Percentiles rank a stretch among this genome's conserved stretches.
Evolutionary conservation across 2,113 vertebrate species (phyloP).

Genomic region (Silurus asotus): DNA sequence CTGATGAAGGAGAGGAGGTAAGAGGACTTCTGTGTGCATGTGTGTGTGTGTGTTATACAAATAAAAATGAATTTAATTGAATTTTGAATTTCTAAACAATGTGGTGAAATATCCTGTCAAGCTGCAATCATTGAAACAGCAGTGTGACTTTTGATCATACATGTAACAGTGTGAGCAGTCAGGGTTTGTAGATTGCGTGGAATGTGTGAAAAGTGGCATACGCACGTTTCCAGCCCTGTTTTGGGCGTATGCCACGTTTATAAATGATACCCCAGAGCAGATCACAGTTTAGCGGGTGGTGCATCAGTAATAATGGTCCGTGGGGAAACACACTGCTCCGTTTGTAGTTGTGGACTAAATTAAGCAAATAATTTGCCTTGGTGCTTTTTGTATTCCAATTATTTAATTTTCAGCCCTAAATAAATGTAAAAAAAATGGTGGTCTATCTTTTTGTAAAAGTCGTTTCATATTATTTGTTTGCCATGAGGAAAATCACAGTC

Average conservation of each 20-base stretch:
- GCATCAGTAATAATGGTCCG: no score
- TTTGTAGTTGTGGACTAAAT: no score
- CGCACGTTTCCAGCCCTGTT: no score
- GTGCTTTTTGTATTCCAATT: no score
- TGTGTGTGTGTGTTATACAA: neutral
- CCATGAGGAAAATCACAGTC: constrained; percentile 1
- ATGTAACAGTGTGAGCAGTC: neutral
- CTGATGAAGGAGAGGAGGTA: constrained; percentile 96
- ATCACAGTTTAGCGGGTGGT: no score
- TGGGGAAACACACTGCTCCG: no score
- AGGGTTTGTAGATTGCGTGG: neutral
- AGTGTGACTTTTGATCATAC: neutral
- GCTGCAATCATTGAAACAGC: neutral
- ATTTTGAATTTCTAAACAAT: neutral
- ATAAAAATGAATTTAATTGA: no score
- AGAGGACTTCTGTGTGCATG: constrained; percentile 28
- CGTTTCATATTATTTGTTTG: neutral
- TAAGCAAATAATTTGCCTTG: no score
- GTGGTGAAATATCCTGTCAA: neutral
- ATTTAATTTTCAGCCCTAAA: neutral
- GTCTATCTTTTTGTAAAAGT: neutral
- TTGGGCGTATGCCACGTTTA: no score
- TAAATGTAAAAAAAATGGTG: neutral
- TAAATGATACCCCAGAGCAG: no score
- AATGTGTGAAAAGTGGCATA: no score